These are phyloP conservation scores for Etia nguti DNA, from an alignment of 2,113 vertebrate species.

Conservation along the genomic window DNA sequence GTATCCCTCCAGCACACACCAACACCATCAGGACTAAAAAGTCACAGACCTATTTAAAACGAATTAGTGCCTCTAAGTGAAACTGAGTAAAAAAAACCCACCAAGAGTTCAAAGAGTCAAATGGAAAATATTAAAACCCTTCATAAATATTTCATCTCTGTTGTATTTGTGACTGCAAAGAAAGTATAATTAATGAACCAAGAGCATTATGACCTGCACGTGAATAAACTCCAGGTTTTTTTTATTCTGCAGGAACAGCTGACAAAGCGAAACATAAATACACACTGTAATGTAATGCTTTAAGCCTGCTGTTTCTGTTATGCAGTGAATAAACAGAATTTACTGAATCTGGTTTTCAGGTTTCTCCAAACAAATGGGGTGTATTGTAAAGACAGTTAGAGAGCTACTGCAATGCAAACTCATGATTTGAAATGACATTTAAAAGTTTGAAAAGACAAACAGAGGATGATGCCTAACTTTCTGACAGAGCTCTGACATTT, in stretches of 20 bases:
- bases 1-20: background rate
- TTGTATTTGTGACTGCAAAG: background rate
- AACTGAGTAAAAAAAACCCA: background rate
- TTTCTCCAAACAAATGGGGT: background rate
- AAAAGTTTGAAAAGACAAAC: background rate
- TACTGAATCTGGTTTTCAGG: background rate
- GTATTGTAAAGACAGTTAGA: background rate
- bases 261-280: background rate
- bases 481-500: background rate
- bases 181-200: background rate
- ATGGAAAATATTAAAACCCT: background rate
- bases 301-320: background rate
- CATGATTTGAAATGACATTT: background rate
- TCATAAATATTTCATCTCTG: background rate
- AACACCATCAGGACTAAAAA: background rate
- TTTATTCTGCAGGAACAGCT: background rate
- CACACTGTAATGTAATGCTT: fast-evolving
- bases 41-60: background rate
- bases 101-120: background rate
- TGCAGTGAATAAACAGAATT: background rate
- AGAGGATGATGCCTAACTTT: background rate
- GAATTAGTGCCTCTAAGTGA: background rate
- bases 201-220: background rate
- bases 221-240: too few species aligned
- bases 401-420: background rate